These are phyloP conservation scores for Strix aluco DNA, from an alignment of 2,113 vertebrate species.

Conservation along the genomic window DNA sequence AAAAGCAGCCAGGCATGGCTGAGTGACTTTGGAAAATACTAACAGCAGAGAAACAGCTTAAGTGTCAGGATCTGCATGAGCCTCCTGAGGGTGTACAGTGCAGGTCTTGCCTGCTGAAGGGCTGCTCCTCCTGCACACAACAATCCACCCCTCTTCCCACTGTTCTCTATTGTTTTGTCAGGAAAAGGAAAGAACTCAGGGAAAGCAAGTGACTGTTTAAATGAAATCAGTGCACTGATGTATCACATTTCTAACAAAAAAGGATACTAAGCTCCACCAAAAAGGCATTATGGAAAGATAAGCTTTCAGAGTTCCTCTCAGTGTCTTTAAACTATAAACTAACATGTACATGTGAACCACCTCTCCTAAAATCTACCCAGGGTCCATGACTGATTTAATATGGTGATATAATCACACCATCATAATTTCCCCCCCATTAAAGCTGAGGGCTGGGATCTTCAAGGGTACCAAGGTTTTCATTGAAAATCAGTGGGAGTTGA, in stretches of 20 bases:
- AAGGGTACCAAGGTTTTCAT: accelerated
- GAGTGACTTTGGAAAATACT: not conserved
- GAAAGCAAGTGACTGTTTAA: not conserved
- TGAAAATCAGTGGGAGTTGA: not conserved
- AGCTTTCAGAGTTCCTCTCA: not conserved
- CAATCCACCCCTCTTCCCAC: not conserved
- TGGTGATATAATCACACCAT: not conserved
- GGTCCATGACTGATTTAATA: not conserved
- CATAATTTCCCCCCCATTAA: not conserved
- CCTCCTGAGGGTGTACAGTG: no score
- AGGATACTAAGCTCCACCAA: not conserved
- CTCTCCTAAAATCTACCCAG: not conserved
- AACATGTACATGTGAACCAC: accelerated
- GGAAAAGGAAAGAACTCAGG: not conserved
- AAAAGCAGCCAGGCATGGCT: not conserved
- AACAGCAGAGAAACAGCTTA: not conserved
- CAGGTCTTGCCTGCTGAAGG: not conserved
- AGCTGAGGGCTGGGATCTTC: not conserved
- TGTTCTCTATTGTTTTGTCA: not conserved
- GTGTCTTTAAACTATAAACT: not conserved
- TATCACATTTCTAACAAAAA: not conserved
- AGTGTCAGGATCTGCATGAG: no score
- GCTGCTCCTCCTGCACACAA: not conserved
- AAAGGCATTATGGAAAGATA: not conserved
- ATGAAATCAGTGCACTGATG: not conserved